These are phyloP conservation scores for Clostera curtula DNA, from an alignment of 2,888 invertebrate genomes.

Conservation along the genomic window DNA sequence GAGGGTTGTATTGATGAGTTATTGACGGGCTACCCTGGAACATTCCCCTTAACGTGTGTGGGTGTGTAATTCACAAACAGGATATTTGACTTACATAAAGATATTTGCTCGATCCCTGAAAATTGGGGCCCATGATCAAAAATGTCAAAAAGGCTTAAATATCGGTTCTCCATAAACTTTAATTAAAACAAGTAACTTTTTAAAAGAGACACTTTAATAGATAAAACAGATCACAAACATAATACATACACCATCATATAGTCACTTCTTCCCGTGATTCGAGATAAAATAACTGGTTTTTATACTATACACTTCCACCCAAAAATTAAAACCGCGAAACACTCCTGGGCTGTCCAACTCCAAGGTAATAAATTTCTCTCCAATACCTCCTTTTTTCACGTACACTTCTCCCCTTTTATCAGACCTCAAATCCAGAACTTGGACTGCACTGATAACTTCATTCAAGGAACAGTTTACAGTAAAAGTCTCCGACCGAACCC, in stretches of 20 bases:
- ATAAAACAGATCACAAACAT: constrained; percentile 8
- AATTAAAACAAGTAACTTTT: constrained; percentile 3
- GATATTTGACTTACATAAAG: no score
- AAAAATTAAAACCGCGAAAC: constrained; percentile 52
- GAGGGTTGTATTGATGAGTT: no score
- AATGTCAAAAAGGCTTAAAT: no score
- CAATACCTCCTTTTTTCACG: constrained; percentile 49
- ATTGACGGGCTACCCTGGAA: no score
- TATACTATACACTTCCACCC: constrained; percentile 51
- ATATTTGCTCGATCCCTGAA: no score
- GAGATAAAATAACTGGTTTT: constrained; percentile 33
- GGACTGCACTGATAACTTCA: constrained; percentile 52
- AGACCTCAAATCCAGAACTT: constrained; percentile 41
- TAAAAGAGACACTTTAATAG: constrained; percentile 9
- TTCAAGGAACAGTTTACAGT: constrained; percentile 42
- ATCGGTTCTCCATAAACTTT: no score
- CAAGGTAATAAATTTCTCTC: constrained; percentile 42
- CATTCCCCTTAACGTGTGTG: no score
- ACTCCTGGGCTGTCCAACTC: constrained; percentile 48
- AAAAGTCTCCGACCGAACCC: constrained; percentile 43
- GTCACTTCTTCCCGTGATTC: constrained; percentile 36
- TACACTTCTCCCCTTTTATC: constrained; percentile 51
- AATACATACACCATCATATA: constrained; percentile 4
- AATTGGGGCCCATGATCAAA: no score
- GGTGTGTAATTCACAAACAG: no score